Conservation (phyloP, 2,113 vertebrate species). For the Leptodactylus fuscus region DNA sequence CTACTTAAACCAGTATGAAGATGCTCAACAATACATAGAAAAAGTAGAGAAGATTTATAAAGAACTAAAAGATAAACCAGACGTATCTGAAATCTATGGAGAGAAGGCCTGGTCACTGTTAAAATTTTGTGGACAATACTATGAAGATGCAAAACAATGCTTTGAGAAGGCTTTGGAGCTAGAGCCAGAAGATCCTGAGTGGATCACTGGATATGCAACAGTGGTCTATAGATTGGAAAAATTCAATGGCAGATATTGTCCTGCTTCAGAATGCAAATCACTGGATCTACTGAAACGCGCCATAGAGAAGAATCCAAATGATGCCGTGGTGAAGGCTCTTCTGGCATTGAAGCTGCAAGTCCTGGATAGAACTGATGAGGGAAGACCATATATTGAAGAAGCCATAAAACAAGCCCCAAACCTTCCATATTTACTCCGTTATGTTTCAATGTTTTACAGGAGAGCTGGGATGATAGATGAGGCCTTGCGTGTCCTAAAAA, state of each 20-base stretch:
- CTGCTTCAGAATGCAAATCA: constrained; percentile 40
- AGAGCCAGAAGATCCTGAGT: constrained; percentile 77
- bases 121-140: background rate
- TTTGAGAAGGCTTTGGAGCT: constrained; percentile 37
- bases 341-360: constrained; percentile 76
- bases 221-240: constrained; percentile 69
- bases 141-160: background rate
- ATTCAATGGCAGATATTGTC: background rate
- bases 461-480: constrained; percentile 64
- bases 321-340: constrained; percentile 70
- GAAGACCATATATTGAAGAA: constrained; percentile 69
- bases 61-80: constrained; percentile 53
- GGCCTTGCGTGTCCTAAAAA: constrained; percentile 69
- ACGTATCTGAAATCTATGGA: constrained; percentile 70
- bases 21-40: constrained; percentile 68
- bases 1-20: constrained; percentile 65
- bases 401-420: constrained; percentile 64
- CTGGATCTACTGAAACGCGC: constrained; percentile 69
- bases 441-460: constrained; percentile 62
- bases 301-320: constrained; percentile 68
- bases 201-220: constrained; percentile 75
- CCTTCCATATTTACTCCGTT: constrained; percentile 70
- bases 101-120: constrained; percentile 76
- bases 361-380: constrained; percentile 60
- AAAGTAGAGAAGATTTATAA: constrained; percentile 69